Evolutionary conservation across 2,797 vertebrate species (phyloP).

Genomic region (Halcyon leucocephala): DNA sequence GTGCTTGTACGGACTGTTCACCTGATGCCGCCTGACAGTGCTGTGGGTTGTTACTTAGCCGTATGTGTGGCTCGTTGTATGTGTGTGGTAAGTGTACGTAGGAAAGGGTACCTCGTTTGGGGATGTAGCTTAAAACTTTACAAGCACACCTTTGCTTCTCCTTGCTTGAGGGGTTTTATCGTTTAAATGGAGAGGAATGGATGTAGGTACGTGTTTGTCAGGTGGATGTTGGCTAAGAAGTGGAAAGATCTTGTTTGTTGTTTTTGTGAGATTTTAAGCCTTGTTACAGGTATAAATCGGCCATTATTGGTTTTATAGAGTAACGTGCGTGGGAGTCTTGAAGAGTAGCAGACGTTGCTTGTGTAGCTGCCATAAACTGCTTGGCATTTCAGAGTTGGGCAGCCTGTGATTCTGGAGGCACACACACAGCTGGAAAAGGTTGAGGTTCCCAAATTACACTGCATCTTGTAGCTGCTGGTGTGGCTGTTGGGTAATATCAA

Average conservation of each 20-base stretch:
- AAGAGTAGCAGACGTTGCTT: rapidly evolving
- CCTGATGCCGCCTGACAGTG: background rate
- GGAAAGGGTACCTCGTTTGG: background rate
- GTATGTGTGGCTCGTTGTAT: rapidly evolving
- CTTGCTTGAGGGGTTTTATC: background rate
- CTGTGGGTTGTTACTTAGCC: background rate
- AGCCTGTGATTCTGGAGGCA: rapidly evolving
- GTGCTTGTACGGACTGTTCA: background rate
- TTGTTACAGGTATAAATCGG: background rate
- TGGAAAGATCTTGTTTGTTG: background rate
- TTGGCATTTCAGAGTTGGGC: rapidly evolving
- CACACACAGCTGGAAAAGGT: rapidly evolving
- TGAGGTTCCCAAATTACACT: background rate
- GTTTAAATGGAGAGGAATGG: background rate
- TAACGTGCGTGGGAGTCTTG: background rate
- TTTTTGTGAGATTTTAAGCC: background rate
- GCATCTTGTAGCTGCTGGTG: rapidly evolving
- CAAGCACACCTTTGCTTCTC: background rate
- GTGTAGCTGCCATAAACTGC: background rate
- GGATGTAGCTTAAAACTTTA: background rate
- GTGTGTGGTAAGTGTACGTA: background rate
- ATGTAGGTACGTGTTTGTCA: background rate
- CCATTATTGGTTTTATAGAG: background rate
- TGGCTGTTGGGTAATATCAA: background rate
- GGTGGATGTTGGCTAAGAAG: background rate